These are phyloP conservation scores for Cloeon dipterum DNA, from an alignment of 2,888 invertebrate genomes.

Conservation along the genomic window DNA sequence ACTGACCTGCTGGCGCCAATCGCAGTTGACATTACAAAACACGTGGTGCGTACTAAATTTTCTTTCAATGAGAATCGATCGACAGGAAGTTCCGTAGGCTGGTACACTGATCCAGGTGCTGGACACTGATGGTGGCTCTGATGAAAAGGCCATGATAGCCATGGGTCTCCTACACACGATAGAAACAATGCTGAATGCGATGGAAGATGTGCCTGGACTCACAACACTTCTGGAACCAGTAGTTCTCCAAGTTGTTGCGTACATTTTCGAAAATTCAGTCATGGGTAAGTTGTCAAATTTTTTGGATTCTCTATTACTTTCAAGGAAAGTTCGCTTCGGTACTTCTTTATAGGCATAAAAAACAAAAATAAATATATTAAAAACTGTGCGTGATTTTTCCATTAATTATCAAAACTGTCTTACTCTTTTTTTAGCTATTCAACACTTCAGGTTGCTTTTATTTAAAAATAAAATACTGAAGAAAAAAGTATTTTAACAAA, in stretches of 20 bases:
- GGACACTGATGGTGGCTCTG: slow-evolving; percentile 66
- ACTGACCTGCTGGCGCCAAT: slow-evolving; percentile 74
- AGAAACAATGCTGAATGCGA: slow-evolving; percentile 79
- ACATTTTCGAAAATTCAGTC: slow-evolving; percentile 42
- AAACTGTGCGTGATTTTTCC: slow-evolving; percentile 2
- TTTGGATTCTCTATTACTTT: not conserved
- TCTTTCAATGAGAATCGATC: not conserved
- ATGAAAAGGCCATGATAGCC: slow-evolving; percentile 90
- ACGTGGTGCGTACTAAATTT: slow-evolving; percentile 28
- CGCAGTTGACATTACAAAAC: slow-evolving; percentile 85
- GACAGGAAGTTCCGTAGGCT: slow-evolving; percentile 29
- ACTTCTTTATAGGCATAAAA: not conserved
- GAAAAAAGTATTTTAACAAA: too few relatives aligned
- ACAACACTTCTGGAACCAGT: slow-evolving; percentile 76
- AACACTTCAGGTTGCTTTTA: too few relatives aligned
- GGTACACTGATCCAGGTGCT: slow-evolving; percentile 53
- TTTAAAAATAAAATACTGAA: too few relatives aligned
- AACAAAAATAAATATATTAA: not conserved
- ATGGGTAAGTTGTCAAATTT: slow-evolving; percentile 55
- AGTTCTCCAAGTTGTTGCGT: slow-evolving; percentile 61
- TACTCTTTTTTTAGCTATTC: not conserved
- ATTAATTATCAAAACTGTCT: not conserved
- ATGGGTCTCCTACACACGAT: slow-evolving; percentile 93
- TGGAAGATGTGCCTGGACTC: slow-evolving; percentile 70
- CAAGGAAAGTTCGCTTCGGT: slow-evolving; percentile 1